Conservation (phyloP, 2,888 invertebrate species). For the Melikaiella ostensackeni region DNA sequence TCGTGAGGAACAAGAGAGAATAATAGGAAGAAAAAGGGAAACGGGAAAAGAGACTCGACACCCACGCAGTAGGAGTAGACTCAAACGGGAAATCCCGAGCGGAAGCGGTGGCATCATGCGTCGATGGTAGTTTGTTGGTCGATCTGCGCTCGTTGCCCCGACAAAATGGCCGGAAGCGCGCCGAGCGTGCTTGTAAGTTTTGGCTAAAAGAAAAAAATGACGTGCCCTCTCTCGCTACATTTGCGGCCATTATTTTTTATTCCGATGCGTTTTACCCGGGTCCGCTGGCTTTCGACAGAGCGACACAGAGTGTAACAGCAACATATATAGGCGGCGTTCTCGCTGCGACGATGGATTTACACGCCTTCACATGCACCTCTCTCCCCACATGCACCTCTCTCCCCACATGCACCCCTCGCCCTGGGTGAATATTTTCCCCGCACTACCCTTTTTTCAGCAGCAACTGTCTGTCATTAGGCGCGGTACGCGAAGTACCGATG, state of each 20-base stretch:
- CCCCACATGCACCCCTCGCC: constrained; percentile 20
- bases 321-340: constrained; percentile 19
- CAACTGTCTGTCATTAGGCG: constrained; percentile 77
- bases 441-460: constrained; percentile 57
- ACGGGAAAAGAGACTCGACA: constrained; percentile 2
- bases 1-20: background rate
- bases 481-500: constrained; percentile 60
- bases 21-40: constrained; percentile 45
- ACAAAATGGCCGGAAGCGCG: constrained; percentile 37
- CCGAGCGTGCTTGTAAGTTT: constrained; percentile 35
- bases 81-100: constrained; percentile 34
- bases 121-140: constrained; percentile 39
- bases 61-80: constrained; percentile 22
- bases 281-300: constrained; percentile 9
- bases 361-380: constrained; percentile 48
- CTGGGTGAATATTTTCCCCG: constrained; percentile 42
- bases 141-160: constrained; percentile 19
- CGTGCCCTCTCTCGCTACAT: constrained; percentile 18
- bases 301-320: constrained; percentile 32
- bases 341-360: constrained; percentile 50
- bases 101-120: constrained; percentile 35
- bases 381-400: constrained; percentile 41
- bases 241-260: constrained; percentile 42
- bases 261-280: constrained; percentile 41
- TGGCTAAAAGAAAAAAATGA: constrained; percentile 37